A percentile compares a stretch with the other conserved stretches of the same genome.
Evolutionary conservation across 2,888 invertebrate genomes (phyloP).

Genomic region (Brachylomia viminalis): DNA sequence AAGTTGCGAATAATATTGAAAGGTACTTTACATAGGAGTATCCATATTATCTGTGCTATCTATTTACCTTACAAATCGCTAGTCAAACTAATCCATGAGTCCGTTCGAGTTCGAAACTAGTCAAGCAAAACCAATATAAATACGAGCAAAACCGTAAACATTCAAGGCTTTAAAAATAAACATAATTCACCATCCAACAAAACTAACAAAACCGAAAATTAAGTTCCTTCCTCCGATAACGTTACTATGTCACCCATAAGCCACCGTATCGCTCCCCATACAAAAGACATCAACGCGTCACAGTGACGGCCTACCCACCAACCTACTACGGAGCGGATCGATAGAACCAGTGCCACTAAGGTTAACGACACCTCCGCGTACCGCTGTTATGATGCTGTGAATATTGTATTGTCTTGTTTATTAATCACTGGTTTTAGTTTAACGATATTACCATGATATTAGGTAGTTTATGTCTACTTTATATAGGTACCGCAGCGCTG

Average conservation of each 20-base stretch:
- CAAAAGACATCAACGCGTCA: constrained; percentile 51
- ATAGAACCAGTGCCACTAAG: constrained; percentile 27
- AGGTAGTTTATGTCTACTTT: neutral
- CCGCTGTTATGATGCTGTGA: constrained; percentile 22
- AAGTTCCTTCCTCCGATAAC: neutral
- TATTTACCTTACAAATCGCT: neutral
- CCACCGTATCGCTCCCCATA: neutral
- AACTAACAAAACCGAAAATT: neutral
- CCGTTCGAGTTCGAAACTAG: neutral
- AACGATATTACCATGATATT: constrained; percentile 7
- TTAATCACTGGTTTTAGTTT: constrained; percentile 14
- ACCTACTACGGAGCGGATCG: constrained; percentile 11
- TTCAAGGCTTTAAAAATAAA: neutral
- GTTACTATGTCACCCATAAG: neutral
- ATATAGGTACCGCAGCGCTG: neutral
- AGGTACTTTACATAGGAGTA: no score
- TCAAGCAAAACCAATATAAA: neutral
- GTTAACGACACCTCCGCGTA: constrained; percentile 50
- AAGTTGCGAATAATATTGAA: no score
- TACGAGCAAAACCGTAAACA: neutral
- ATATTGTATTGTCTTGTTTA: constrained; percentile 42
- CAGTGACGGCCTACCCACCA: neutral
- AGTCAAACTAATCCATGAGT: neutral
- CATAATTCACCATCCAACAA: neutral
- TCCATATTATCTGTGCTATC: neutral